These are phyloP conservation scores for Ophion obscuratus DNA, from an alignment of 2,888 invertebrate species.

Conservation along the genomic window DNA sequence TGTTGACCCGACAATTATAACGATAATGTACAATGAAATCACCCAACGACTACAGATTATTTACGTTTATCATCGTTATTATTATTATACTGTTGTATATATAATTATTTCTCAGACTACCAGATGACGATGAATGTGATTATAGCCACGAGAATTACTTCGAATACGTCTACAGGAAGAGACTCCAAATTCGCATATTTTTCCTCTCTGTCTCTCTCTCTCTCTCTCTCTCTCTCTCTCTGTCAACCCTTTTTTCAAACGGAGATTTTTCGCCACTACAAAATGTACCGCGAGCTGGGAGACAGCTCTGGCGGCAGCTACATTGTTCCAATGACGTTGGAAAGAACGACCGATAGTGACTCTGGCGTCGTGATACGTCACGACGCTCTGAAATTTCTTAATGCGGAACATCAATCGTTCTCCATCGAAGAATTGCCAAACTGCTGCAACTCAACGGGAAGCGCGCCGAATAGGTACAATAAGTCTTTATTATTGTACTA, in stretches of 20 bases:
- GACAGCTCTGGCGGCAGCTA: background rate
- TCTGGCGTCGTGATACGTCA: background rate
- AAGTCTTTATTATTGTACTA: no score
- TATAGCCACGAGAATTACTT: conserved; percentile 33
- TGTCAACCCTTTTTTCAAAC: background rate
- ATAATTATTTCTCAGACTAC: conserved; percentile 23
- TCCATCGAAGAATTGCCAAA: no score
- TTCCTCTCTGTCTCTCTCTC: background rate
- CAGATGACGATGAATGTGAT: conserved; percentile 26
- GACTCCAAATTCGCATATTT: background rate
- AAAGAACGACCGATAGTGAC: background rate
- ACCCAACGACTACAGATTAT: conserved; percentile 54
- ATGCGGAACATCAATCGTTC: background rate
- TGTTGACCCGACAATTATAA: conserved; percentile 26
- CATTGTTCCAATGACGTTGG: background rate
- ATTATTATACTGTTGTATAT: background rate
- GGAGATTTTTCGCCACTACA: background rate
- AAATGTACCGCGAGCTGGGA: background rate
- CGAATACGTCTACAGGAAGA: conserved; percentile 30
- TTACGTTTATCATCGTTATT: conserved; percentile 33
- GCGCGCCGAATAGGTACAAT: no score
- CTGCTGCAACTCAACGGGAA: no score
- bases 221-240: no score
- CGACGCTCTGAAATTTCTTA: background rate
- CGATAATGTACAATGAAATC: conserved; percentile 54